Evolutionary conservation across 2,797 vertebrate genomes (phyloP).

Genomic region (Mormyrops boulengeri): DNA sequence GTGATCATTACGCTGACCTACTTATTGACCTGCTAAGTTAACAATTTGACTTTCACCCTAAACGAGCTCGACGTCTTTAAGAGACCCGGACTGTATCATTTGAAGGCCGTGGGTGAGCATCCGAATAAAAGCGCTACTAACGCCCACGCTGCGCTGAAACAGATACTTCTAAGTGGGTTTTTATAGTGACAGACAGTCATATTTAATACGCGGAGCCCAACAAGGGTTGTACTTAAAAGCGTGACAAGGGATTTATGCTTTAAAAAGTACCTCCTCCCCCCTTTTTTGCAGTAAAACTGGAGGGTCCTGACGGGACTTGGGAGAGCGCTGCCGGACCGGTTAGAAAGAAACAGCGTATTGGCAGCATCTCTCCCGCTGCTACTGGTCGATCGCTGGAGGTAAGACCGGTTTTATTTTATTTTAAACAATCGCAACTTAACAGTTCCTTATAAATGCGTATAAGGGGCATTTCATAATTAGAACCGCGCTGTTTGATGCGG

Average conservation of each 20-base stretch:
- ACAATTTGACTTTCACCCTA: not conserved
- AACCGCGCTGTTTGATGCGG: not conserved
- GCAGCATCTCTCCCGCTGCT: not conserved
- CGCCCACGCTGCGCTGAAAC: not conserved
- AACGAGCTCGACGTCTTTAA: slow-evolving; percentile 16
- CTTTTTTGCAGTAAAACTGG: not conserved
- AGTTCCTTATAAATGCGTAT: not conserved
- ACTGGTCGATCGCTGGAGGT: not conserved
- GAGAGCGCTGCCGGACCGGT: not conserved
- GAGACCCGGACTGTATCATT: slow-evolving; percentile 10
- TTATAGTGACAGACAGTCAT: not conserved
- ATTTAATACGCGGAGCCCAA: not conserved
- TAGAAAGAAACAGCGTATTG: not conserved
- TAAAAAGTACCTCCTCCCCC: not conserved
- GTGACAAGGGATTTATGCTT: not conserved
- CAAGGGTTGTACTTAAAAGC: not conserved
- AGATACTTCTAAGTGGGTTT: not conserved
- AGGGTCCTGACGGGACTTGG: not conserved
- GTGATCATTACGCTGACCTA: not conserved
- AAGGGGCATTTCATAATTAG: not conserved
- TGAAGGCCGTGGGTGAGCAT: not conserved
- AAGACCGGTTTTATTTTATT: not conserved
- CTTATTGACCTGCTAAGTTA: slow-evolving; percentile 4
- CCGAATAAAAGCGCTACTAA: not conserved
- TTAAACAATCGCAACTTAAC: not conserved